Evolutionary conservation across 2,113 vertebrate species (phyloP), one percentile per base, ranked within the genome.

Genomic region (Callionymus lyra): DNA sequence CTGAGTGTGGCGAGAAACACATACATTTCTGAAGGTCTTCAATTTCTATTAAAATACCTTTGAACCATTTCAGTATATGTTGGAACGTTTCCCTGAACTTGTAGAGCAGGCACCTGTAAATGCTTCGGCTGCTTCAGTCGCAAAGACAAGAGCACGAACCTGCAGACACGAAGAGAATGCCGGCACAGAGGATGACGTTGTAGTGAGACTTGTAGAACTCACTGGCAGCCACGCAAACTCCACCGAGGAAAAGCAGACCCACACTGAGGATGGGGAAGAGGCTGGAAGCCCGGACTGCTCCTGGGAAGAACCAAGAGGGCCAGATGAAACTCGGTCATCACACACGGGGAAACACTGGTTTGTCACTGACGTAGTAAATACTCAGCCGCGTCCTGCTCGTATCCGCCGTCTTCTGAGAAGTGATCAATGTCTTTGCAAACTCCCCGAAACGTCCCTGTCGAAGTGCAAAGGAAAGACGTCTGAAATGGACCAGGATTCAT

Each of bases 341-440:
- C 37, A 51, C 18, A 41, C 36, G 38, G 38, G 21, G n/a, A 27
- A 2, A 38, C 3, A 6, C 16, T 9, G 10, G 16, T 12, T 17
- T 14, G 31, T 43, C 36, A 89, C 92, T 79, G 71, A 99, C 95
- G 82, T 39, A 99, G 84, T 31, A 99, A 87, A 37, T 95, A 98
- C 58, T 99, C 95, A 0, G 93, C 90, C 0, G 94, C 92, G 35
- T 99, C 95, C 54, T 97, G 94, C 62, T 98, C 91, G 0, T 98
- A 97, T 49, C 97, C 93, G 1, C 86, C 89, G 27, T 99, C 93
- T 36, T 99, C 95, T 0, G 91, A 87, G 64, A 99, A 97, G 80
- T 99, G 92, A 61, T 98, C 94, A 6, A 99, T 98, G 74, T 93
- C 90, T 85, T 97, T 98, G 84, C 95, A 99, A 63, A 97, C 89